Evolutionary conservation across 2,113 vertebrate genomes (phyloP).

Genomic region (Etheostoma cragini): DNA sequence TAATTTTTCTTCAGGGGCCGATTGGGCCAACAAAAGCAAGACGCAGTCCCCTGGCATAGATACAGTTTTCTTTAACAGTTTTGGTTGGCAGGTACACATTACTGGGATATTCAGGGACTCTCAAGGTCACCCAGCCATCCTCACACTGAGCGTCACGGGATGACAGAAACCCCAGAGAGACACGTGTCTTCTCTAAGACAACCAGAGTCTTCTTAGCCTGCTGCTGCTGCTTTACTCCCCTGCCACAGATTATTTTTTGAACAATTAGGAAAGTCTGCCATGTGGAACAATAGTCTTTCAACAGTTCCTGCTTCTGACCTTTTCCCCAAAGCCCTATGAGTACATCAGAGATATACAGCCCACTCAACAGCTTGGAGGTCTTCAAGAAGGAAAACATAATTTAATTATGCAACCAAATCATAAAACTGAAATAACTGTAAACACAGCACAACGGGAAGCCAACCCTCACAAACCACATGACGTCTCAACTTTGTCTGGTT

Average conservation of each 20-base stretch:
- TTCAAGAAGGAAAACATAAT: slow-evolving; percentile 47
- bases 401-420: slow-evolving; percentile 39
- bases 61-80: slow-evolving; percentile 12
- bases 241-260: slow-evolving; percentile 62
- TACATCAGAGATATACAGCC: slow-evolving; percentile 41
- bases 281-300: slow-evolving; percentile 75
- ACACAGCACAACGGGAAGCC: slow-evolving; percentile 35
- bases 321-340: slow-evolving; percentile 71
- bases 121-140: slow-evolving; percentile 66
- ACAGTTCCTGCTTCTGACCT: slow-evolving; percentile 65
- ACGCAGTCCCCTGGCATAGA: neutral
- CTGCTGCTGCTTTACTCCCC: slow-evolving; percentile 39
- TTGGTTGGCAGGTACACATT: slow-evolving; percentile 34
- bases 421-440: slow-evolving; percentile 46
- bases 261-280: slow-evolving; percentile 78
- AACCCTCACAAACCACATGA: neutral
- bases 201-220: slow-evolving; percentile 34
- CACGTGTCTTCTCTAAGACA: slow-evolving; percentile 55
- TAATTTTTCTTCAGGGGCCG: neutral
- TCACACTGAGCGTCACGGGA: slow-evolving; percentile 30
- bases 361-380: slow-evolving; percentile 35
- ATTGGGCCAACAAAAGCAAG: neutral
- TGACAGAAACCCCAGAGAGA: slow-evolving; percentile 61
- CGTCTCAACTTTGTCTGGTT: slow-evolving; percentile 10
- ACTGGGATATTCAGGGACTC: slow-evolving; percentile 37